Evolutionary conservation across 2,888 invertebrate species (phyloP), one percentile per base, ranked within the genome.

Genomic region (Frankliniella fusca): DNA sequence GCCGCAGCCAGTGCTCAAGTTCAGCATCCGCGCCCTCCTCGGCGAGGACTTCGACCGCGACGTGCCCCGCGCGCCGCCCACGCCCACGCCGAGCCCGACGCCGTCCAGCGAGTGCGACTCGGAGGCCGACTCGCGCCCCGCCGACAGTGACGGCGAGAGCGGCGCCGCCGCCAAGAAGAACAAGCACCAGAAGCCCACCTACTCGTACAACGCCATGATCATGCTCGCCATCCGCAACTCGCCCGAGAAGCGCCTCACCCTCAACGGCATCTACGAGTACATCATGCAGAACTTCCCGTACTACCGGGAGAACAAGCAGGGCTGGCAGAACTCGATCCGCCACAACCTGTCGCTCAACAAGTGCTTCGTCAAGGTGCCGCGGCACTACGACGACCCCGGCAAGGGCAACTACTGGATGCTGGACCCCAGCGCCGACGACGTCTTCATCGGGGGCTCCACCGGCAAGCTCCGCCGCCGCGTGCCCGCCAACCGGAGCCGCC

Each of bases 351-450:
- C 97, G 86, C 90, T 99, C 86, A 99, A 99, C 90, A 99, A 99
- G 89, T 99, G 98, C 88, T 99, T 99, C 88, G 96, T 99, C 54
- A 99, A 99, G 90, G 96, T 97, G 80, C 97, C 97, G 0, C 91
- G 99, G 20, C 97, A 97, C 87, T 99, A 99, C 90, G 98, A 99
- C 89, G 99, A 99, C 87, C 99, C 99, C 0, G 99, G 99, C 0
- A 99, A 99, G 88, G 99, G 99, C 0, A 99, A 99, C 89, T 99
- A 99, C 89, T 99, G 99, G 99, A 99, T 98, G 98, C 88, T 99
- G 86, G 99, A 99, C 87, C 96, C 98, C 9, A 96, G 96, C 76
- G 95, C 96, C 80, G 98, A 99, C 87, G 99, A 99, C 86, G 98
- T 99, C 38, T 98, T 98, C 87, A 99, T 99, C 86, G 98, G 99